Percentiles rank a stretch among this genome's conserved stretches.
Conservation (phyloP, 2,888 invertebrate species). For the Nemotelus pantherinus region DNA sequence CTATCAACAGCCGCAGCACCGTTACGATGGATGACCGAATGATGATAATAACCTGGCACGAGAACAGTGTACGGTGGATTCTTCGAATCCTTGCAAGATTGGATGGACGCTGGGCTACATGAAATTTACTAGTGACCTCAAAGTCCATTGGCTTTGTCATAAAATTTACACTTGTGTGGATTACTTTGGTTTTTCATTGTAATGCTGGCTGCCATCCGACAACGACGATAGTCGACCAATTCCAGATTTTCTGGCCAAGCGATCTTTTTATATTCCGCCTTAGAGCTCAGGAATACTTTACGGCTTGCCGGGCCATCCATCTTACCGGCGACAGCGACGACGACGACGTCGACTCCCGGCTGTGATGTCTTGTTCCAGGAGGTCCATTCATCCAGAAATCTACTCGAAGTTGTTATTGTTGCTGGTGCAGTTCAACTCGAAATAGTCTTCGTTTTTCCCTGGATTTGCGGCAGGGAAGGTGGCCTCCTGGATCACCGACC, state of each 20-base stretch:
- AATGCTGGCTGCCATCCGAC: not conserved
- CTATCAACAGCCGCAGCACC: too few relatives aligned
- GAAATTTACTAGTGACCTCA: conserved; percentile 4
- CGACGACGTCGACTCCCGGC: too few relatives aligned
- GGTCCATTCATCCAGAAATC: conserved; percentile 14
- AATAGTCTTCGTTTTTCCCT: not conserved
- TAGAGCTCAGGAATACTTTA: not conserved
- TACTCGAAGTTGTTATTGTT: conserved; percentile 15
- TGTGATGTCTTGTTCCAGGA: conserved; percentile 12
- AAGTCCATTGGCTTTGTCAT: conserved; percentile 9
- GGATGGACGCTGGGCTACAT: not conserved
- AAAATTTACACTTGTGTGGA: conserved; percentile 17
- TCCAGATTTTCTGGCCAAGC: too few relatives aligned
- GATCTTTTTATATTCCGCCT: conserved; percentile 24
- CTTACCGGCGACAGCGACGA: too few relatives aligned
- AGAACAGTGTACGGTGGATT: not conserved
- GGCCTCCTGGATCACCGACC: not conserved
- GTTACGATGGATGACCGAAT: too few relatives aligned
- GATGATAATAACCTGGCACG: not conserved
- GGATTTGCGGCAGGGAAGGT: not conserved
- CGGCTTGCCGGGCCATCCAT: too few relatives aligned
- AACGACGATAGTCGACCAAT: too few relatives aligned
- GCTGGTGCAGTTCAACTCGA: not conserved
- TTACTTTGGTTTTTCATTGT: not conserved
- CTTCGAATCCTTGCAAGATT: not conserved